These are phyloP conservation scores for Lucinisca nassula DNA, from an alignment of 2,888 invertebrate species.

Conservation along the genomic window DNA sequence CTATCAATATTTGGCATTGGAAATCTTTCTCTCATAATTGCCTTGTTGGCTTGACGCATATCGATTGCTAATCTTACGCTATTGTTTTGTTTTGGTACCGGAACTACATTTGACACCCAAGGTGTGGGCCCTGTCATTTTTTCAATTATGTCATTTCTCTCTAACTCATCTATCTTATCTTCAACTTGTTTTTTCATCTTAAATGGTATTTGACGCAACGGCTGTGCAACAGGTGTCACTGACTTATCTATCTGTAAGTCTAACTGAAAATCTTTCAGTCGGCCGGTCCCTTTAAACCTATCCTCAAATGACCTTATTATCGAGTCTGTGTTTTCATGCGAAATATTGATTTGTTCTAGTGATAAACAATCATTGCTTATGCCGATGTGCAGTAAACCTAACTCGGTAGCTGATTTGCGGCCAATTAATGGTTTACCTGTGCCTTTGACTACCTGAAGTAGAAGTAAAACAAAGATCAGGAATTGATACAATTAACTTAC, in stretches of 20 bases:
- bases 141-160: slow-evolving; percentile 6
- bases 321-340: too few species aligned
- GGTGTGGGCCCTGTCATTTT: background rate
- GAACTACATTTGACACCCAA: background rate
- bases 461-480: too few species aligned
- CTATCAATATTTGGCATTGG: slow-evolving; percentile 54
- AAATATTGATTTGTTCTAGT: too few species aligned
- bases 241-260: background rate
- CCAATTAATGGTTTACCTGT: slow-evolving; percentile 8
- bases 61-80: background rate
- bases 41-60: slow-evolving; percentile 52
- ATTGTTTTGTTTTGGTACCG: background rate
- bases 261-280: background rate
- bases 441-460: too few species aligned
- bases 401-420: background rate
- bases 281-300: background rate
- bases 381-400: background rate
- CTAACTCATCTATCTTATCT: background rate
- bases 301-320: too few species aligned
- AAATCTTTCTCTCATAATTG: slow-evolving; percentile 34
- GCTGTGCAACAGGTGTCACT: background rate
- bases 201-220: background rate
- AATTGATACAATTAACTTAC: too few species aligned
- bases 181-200: slow-evolving; percentile 4
- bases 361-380: too few species aligned